phyloP scores from a whole-genome alignment of 2,113 vertebrate genomes.

The Dicaeum eximium region DNA sequence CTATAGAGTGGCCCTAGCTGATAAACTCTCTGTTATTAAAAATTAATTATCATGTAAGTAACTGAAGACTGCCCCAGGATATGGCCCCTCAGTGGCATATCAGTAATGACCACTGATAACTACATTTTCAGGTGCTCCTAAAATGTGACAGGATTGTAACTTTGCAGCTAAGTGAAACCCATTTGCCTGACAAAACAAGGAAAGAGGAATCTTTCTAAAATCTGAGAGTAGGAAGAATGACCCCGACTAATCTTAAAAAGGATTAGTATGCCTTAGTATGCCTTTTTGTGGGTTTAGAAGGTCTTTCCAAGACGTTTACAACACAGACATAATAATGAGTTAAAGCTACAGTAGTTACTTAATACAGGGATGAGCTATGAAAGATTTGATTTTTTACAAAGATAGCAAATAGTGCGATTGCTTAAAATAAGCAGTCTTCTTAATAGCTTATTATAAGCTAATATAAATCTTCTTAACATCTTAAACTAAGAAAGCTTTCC shows the following conservation, averaged over 20 bases:
- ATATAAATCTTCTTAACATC: background rate
- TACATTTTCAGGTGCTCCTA: background rate
- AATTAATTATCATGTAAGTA: background rate
- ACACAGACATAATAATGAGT: background rate
- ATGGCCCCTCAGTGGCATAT: background rate
- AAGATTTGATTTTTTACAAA: background rate
- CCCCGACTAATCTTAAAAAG: background rate
- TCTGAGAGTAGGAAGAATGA: background rate
- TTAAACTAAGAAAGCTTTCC: background rate
- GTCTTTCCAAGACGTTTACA: background rate
- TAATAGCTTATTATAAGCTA: too few relatives aligned
- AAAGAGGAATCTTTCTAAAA: background rate
- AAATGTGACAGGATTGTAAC: background rate
- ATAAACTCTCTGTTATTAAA: slow-evolving; percentile 11
- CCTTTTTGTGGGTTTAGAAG: background rate
- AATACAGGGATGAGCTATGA: background rate
- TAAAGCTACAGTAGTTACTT: background rate
- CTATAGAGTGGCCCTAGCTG: background rate
- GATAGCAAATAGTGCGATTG: background rate
- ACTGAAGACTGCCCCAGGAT: background rate
- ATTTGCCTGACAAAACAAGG: background rate
- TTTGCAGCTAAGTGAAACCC: background rate
- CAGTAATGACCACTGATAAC: background rate
- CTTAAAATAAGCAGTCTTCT: background rate
- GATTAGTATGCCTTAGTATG: background rate